Evolutionary conservation across 2,797 vertebrate species (phyloP).

Genomic region (Lerista edwardsae): DNA sequence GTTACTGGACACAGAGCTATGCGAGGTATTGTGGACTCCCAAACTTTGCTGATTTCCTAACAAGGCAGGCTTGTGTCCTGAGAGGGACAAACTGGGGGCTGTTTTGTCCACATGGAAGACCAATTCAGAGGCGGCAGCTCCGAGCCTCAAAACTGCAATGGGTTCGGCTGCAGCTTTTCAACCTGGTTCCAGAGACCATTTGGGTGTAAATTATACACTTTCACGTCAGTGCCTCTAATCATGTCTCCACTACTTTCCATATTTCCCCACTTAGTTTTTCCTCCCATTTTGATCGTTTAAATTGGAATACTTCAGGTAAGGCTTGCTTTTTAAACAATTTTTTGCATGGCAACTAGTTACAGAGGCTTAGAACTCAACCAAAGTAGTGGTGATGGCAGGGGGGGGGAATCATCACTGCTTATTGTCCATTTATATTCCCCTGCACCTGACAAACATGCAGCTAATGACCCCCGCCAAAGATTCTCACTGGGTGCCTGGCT

Average conservation of each 20-base stretch:
- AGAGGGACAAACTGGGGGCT: constrained; percentile 76
- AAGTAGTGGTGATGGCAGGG: neutral
- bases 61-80: constrained; percentile 83
- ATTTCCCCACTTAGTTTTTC: neutral
- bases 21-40: constrained; percentile 84
- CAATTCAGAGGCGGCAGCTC: constrained; percentile 68
- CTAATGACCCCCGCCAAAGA: no score
- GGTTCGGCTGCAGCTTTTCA: constrained; percentile 72
- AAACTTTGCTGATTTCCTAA: constrained; percentile 83
- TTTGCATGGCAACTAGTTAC: neutral
- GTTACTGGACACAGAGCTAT: constrained; percentile 86
- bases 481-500: no score
- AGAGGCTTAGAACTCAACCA: neutral
- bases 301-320: neutral
- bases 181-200: constrained; percentile 61
- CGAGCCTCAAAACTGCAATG: no score
- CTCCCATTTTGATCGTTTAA: neutral
- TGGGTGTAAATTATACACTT: constrained; percentile 60
- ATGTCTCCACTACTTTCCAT: neutral
- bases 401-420: no score
- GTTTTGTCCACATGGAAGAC: constrained; percentile 63
- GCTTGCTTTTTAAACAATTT: neutral
- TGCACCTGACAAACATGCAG: neutral
- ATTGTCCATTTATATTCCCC: neutral
- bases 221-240: constrained; percentile 46